phyloP scores from a whole-genome alignment of 92 coral and sea anemone species.

The Zoanthus sansibaricus region DNA sequence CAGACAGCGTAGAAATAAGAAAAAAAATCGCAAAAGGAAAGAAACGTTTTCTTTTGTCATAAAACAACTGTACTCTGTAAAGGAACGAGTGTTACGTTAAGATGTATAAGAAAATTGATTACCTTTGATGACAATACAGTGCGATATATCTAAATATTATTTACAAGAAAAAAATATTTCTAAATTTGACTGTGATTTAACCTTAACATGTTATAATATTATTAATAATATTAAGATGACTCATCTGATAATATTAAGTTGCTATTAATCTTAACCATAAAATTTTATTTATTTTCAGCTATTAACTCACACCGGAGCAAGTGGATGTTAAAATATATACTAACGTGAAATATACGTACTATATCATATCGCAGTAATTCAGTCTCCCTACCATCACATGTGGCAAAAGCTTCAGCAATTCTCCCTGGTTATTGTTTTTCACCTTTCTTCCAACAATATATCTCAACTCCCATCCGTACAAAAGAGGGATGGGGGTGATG shows the following conservation, averaged over 20 bases:
- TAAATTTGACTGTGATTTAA: conserved; percentile 11
- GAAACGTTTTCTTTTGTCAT: too few species aligned
- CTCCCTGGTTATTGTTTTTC: not conserved
- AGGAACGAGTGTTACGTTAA: too few species aligned
- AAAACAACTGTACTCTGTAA: too few species aligned
- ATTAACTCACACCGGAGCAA: not conserved
- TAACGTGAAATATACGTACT: not conserved
- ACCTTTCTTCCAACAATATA: too few species aligned
- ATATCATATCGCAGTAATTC: not conserved
- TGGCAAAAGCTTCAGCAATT: not conserved
- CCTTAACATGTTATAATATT: not conserved
- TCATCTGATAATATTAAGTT: not conserved
- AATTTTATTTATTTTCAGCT: conserved; percentile 4
- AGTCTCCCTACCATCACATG: not conserved
- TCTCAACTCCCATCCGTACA: too few species aligned
- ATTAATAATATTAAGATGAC: not conserved
- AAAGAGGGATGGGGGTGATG: too few species aligned
- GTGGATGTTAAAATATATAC: not conserved
- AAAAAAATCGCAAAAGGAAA: too few species aligned
- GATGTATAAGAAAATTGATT: not conserved
- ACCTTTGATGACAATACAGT: not conserved
- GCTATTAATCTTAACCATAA: conserved; percentile 31
- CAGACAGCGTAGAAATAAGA: too few species aligned
- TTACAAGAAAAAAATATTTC: conserved; percentile 5
- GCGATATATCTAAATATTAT: not conserved